Evolutionary conservation across 2,113 vertebrate genomes (phyloP), one percentile per base, ranked within the genome.

Genomic region (Takifugu flavidus): DNA sequence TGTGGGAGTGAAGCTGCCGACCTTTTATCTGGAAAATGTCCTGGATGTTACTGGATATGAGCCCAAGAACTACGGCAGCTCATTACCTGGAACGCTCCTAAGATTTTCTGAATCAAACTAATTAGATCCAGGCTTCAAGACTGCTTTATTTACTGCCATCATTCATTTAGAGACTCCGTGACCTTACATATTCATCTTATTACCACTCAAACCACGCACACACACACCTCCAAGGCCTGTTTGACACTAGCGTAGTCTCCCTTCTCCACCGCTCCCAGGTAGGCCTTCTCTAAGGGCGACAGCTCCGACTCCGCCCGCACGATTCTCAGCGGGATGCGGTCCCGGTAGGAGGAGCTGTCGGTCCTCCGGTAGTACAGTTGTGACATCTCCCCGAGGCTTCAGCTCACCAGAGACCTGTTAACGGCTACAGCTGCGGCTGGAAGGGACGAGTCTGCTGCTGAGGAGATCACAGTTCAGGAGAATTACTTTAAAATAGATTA

Each of bases 241-340:
- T 98, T 98, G 72, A 99, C 96, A 8, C 95, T 96, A 14, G 92
- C 94, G 0, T 95, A 99, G 82, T 99, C 96, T 29, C 97, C 97
- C 78, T 96, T 99, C 74, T 99, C 97, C 82, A 99, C 96, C 0
- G 97, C 96, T 0, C 87, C 95, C 58, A 99, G 86, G 76, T 99
- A 99, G 78, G 93, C 90, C 75, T 99, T 99, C 74, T 99, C 97
- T 25, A 93, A 86, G 0, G 91, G 90, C 0, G 95, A 99, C 59
- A 99, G 93, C 86, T 98, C 96, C 0, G 96, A 95, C 82, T 99
- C 97, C 0, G 97, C 91, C 72, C 97, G 91, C 15, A 99, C 96
- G 13, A 99, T 97, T 56, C 94, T 93, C 70, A 99, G 91, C 27
- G 97, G 95, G 80, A 99, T 99, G 67, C 97, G 94, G 82, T 99